phyloP scores from a whole-genome alignment of 2,797 vertebrate species.

The Pipistrellus pygmaeus region DNA sequence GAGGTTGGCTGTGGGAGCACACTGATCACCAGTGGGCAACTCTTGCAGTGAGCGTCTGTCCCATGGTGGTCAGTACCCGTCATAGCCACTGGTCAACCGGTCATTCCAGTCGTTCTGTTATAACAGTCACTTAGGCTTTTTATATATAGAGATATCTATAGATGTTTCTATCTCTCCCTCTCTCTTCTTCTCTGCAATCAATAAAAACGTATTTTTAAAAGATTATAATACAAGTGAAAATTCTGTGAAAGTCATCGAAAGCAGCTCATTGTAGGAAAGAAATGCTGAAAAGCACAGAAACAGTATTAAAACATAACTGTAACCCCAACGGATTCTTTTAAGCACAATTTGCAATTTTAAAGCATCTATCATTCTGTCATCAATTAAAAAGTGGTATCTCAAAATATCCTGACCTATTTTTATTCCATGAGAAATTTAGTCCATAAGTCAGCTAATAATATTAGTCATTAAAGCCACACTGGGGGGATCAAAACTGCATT shows the following conservation, averaged over 20 bases:
- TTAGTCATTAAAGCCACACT: conserved; percentile 41
- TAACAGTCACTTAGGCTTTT: too few species aligned
- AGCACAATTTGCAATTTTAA: conserved; percentile 43
- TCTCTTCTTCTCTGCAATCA: too few species aligned
- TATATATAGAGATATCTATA: too few species aligned
- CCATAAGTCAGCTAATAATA: conserved; percentile 45
- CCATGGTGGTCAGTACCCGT: too few species aligned
- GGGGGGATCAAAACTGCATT: conserved; percentile 8
- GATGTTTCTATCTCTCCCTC: too few species aligned
- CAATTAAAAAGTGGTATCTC: conserved; percentile 19
- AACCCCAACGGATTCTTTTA: conserved; percentile 37
- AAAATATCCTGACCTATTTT: conserved; percentile 45
- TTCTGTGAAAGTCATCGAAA: conserved; percentile 23
- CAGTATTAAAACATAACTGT: conserved; percentile 54
- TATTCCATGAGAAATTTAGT: conserved; percentile 38
- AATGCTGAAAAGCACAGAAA: conserved; percentile 39
- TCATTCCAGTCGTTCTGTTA: too few species aligned
- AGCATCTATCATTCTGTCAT: conserved; percentile 22
- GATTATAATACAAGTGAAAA: neutral
- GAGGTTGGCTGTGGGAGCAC: too few species aligned
- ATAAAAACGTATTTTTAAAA: too few species aligned
- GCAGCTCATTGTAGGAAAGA: conserved; percentile 46
- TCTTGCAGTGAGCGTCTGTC: too few species aligned
- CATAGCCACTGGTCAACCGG: too few species aligned
- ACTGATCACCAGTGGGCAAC: too few species aligned